Evolutionary conservation across 2,888 invertebrate species (phyloP).

Genomic region (Anorthoa munda): DNA sequence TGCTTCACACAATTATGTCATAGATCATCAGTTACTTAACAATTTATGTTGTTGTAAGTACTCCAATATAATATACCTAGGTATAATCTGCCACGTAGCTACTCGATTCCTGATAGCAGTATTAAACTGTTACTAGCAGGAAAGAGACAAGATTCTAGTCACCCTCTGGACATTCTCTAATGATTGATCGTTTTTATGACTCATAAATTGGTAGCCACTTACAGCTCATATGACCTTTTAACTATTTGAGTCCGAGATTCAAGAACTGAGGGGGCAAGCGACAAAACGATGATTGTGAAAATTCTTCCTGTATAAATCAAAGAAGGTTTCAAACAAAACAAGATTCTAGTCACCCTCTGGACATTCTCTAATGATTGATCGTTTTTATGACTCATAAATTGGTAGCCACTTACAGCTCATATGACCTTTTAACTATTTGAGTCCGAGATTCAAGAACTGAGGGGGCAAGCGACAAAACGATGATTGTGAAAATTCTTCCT

Average conservation of each 20-base stretch:
- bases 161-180: background rate
- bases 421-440: background rate
- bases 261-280: background rate
- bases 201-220: slow-evolving; percentile 1
- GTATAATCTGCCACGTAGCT: background rate
- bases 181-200: slow-evolving; percentile 8
- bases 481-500: background rate
- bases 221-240: background rate
- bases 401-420: background rate
- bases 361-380: background rate
- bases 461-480: background rate
- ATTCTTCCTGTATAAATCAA: background rate
- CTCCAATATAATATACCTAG: background rate
- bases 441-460: background rate
- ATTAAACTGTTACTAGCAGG: background rate
- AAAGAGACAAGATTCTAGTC: background rate
- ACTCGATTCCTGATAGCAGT: background rate
- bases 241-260: background rate
- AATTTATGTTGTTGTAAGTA: background rate
- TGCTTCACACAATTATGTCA: background rate
- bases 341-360: background rate
- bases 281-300: background rate
- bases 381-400: slow-evolving; percentile 15
- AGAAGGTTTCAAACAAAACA: background rate
- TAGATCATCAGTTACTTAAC: background rate